These are phyloP conservation scores for Coturnix japonica DNA, from an alignment of 2,113 vertebrate species.

Conservation along the genomic window DNA sequence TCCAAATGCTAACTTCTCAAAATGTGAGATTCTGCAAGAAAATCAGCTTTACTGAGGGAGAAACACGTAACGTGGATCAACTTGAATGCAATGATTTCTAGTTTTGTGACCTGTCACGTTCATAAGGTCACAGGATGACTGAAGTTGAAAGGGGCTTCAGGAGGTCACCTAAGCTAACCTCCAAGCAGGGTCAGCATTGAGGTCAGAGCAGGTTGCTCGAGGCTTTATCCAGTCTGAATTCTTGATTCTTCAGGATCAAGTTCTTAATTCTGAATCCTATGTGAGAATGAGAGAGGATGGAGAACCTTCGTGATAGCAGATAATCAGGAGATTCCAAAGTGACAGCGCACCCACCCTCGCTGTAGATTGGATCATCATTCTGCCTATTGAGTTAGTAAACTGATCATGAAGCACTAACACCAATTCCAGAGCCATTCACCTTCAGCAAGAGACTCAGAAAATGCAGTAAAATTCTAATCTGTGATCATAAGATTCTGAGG, in stretches of 20 bases:
- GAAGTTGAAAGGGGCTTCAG: not conserved
- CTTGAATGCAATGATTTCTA: not conserved
- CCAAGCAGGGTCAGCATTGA: not conserved
- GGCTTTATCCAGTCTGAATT: not conserved
- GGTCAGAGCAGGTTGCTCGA: not conserved
- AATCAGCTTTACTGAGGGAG: not conserved
- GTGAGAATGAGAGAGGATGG: not conserved
- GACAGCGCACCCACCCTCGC: not conserved
- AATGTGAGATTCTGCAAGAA: not conserved
- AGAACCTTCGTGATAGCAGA: not conserved
- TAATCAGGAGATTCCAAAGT: not conserved
- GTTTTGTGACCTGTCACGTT: not conserved
- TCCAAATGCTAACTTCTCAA: not conserved
- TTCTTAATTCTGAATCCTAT: not conserved
- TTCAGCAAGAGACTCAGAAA: not conserved
- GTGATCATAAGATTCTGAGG: not conserved
- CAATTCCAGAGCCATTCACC: not conserved
- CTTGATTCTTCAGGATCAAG: slow-evolving; percentile 12
- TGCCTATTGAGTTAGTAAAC: not conserved
- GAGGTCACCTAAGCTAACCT: not conserved
- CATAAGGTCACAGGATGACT: not conserved
- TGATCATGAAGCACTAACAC: not conserved
- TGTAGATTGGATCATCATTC: not conserved
- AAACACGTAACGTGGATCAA: not conserved
- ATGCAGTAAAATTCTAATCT: not conserved